Percentiles rank a stretch among this genome's conserved stretches.
phyloP scores from a whole-genome alignment of 2,797 vertebrate species.

The Scolopax rusticola region DNA sequence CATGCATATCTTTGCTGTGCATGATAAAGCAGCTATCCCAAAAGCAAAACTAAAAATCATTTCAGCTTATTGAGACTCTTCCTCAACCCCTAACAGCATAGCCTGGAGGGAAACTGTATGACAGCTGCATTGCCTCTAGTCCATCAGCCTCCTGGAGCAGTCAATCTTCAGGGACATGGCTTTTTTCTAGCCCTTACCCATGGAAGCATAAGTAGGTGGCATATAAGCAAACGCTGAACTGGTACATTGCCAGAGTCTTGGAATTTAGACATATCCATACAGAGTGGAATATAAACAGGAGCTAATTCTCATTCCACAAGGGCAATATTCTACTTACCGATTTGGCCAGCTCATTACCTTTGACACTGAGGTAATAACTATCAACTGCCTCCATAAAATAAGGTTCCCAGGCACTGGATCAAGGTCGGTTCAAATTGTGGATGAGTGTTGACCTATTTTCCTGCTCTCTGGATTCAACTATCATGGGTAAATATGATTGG shows the following conservation, averaged over 20 bases:
- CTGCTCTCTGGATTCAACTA: slow-evolving; percentile 3
- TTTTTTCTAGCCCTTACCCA: not conserved
- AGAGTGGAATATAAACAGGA: not conserved
- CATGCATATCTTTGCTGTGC: not conserved
- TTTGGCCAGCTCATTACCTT: slow-evolving; percentile 17
- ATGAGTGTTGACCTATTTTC: not conserved
- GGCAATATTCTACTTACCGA: not conserved
- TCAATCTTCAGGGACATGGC: not conserved
- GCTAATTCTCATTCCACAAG: not conserved
- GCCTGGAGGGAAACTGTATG: not conserved
- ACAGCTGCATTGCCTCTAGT: not conserved
- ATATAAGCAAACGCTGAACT: not conserved
- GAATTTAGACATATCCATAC: not conserved
- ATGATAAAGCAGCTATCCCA: not conserved
- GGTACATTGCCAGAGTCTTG: not conserved
- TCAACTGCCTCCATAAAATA: not conserved
- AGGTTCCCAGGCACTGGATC: not conserved
- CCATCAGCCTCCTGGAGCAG: not conserved
- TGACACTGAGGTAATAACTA: slow-evolving; percentile 8
- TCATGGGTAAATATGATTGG: slow-evolving; percentile 27
- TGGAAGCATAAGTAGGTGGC: not conserved
- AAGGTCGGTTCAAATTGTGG: not conserved
- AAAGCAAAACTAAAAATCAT: not conserved
- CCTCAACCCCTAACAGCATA: not conserved
- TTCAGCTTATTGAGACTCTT: not conserved